phyloP scores from a whole-genome alignment of 1,140 invertebrate species.

The Drosophila leontia region DNA sequence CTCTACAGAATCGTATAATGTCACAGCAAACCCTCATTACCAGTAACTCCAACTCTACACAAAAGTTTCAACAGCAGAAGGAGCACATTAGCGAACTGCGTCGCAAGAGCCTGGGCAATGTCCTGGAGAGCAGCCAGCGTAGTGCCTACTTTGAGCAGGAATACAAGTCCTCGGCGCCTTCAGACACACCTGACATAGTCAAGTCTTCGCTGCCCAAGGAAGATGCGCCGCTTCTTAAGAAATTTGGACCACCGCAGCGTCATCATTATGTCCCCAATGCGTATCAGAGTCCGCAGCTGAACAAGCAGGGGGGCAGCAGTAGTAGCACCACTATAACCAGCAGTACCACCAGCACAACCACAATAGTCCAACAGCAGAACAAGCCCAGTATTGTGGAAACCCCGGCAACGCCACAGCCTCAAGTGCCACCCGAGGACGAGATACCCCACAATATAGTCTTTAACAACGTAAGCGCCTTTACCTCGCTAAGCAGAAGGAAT shows the following conservation, averaged over 20 bases:
- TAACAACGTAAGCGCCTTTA: conserved; percentile 78
- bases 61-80: conserved; percentile 18
- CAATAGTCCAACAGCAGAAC: conserved; percentile 32
- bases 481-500: conserved; percentile 62
- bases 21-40: conserved; percentile 55
- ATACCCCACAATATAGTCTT: conserved; percentile 83
- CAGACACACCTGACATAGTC: conserved; percentile 80
- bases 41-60: not conserved
- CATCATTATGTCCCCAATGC: conserved; percentile 82
- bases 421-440: conserved; percentile 63
- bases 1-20: conserved; percentile 56
- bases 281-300: conserved; percentile 75
- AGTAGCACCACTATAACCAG: conserved; percentile 19
- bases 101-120: conserved; percentile 75
- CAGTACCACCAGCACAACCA: conserved; percentile 13
- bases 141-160: conserved; percentile 52
- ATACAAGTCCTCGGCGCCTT: conserved; percentile 79
- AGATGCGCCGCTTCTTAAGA: conserved; percentile 74
- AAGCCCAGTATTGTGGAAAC: conserved; percentile 76
- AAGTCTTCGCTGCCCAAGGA: conserved; percentile 83
- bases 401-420: conserved; percentile 68
- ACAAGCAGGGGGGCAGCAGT: conserved; percentile 16
- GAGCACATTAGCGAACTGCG: conserved; percentile 52
- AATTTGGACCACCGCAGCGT: conserved; percentile 80
- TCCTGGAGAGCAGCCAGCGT: conserved; percentile 50